Conservation (phyloP, 2,113 vertebrate genomes). For the Hirundichthys speculiger region DNA sequence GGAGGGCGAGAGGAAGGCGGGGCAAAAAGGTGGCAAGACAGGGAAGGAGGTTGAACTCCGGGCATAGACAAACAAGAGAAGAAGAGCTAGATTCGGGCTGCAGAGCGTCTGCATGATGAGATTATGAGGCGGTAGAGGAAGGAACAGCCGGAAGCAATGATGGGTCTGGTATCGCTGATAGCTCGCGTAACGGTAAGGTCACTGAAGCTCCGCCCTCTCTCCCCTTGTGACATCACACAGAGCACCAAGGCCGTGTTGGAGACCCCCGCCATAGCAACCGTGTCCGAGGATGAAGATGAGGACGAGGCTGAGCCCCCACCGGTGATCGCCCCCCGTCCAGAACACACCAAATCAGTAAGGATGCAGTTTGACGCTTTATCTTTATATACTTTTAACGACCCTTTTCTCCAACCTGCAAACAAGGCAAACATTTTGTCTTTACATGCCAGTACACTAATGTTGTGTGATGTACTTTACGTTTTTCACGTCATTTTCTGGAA, state of each 20-base stretch:
- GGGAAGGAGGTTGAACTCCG: conserved; percentile 6
- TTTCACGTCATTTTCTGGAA: no score
- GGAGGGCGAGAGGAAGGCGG: not conserved
- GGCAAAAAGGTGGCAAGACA: conserved; percentile 2
- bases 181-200: conserved; percentile 49
- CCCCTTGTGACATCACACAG: conserved; percentile 68
- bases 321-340: conserved; percentile 91
- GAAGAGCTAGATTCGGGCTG: not conserved
- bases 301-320: conserved; percentile 91
- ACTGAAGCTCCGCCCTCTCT: conserved; percentile 48
- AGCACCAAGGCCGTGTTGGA: conserved; percentile 91
- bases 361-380: not conserved
- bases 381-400: not conserved
- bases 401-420: no score
- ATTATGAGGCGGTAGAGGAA: conserved; percentile 19
- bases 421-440: no score
- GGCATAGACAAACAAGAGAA: not conserved
- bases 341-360: conserved; percentile 97
- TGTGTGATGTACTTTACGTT: no score
- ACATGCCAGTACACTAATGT: no score
- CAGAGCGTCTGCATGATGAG: conserved; percentile 6
- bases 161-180: conserved; percentile 51
- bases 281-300: conserved; percentile 91
- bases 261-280: conserved; percentile 87
- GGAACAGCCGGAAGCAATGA: conserved; percentile 38